Conservation (phyloP, 2,797 vertebrate species). For the Champsocephalus gunnari region DNA sequence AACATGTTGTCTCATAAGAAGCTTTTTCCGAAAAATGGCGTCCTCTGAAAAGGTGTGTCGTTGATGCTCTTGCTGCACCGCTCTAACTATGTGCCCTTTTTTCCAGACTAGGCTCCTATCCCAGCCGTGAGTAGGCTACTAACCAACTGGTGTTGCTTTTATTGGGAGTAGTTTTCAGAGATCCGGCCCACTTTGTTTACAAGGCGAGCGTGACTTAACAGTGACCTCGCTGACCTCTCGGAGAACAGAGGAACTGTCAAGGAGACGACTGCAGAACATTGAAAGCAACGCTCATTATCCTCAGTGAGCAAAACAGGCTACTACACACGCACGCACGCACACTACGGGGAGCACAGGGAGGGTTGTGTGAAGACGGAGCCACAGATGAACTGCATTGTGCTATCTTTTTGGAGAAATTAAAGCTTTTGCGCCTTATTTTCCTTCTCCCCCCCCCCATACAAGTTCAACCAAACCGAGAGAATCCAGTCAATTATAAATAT, state of each 20-base stretch:
- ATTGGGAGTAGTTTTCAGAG: slow-evolving; percentile 53
- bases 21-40: background rate
- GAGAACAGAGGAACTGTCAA: slow-evolving; percentile 48
- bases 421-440: slow-evolving; percentile 59
- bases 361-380: slow-evolving; percentile 67
- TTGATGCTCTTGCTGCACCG: background rate
- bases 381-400: slow-evolving; percentile 64
- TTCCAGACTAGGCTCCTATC: slow-evolving; percentile 40
- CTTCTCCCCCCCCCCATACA: slow-evolving; percentile 58
- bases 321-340: background rate
- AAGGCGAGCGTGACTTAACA: slow-evolving; percentile 59
- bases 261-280: slow-evolving; percentile 58
- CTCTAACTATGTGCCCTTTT: slow-evolving; percentile 41
- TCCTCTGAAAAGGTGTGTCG: background rate
- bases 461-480: slow-evolving; percentile 84
- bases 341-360: slow-evolving; percentile 29
- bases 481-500: slow-evolving; percentile 89
- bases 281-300: slow-evolving; percentile 61
- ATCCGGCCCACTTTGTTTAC: slow-evolving; percentile 63
- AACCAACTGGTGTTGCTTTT: slow-evolving; percentile 49
- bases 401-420: slow-evolving; percentile 65
- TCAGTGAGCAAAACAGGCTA: slow-evolving; percentile 64
- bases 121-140: slow-evolving; percentile 53
- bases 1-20: background rate
- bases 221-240: slow-evolving; percentile 63